Conservation (phyloP, 2,888 invertebrate species). For the Xestoiulus laeticollis region DNA sequence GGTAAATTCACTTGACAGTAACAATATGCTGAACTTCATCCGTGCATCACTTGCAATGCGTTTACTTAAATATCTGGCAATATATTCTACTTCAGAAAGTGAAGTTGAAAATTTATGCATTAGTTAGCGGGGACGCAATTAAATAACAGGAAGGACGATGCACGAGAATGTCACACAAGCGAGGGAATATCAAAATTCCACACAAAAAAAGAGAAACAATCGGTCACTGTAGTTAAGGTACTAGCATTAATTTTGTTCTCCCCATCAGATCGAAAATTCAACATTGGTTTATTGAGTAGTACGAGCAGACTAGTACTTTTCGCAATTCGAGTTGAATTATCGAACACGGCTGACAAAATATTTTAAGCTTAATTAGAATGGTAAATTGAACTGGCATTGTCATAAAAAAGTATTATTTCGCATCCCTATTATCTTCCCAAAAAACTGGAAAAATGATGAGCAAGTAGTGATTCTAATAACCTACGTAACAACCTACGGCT, state of each 20-base stretch:
- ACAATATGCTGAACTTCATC: not conserved
- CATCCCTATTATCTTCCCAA: not conserved
- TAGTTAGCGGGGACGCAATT: not conserved
- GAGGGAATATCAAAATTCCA: not conserved
- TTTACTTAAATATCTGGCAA: not conserved
- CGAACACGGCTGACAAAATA: not conserved
- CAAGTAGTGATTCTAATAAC: not conserved
- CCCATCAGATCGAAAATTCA: not conserved
- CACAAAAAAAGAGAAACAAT: not conserved
- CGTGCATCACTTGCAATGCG: not conserved
- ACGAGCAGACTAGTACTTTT: too few relatives aligned
- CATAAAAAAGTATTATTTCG: not conserved
- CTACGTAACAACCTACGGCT: not conserved
- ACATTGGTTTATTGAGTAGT: not conserved
- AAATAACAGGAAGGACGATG: not conserved
- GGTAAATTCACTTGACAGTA: not conserved
- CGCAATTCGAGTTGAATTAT: too few relatives aligned
- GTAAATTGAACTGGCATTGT: not conserved
- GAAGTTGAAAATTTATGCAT: not conserved
- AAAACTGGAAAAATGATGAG: not conserved
- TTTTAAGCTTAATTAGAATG: not conserved
- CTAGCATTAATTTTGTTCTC: not conserved
- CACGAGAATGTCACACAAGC: not conserved
- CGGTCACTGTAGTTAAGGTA: not conserved
- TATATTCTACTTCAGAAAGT: too few relatives aligned